A percentile compares a stretch with the other conserved stretches of the same genome.
Conservation (phyloP, 2,797 vertebrate species). For the Choloepus didactylus region DNA sequence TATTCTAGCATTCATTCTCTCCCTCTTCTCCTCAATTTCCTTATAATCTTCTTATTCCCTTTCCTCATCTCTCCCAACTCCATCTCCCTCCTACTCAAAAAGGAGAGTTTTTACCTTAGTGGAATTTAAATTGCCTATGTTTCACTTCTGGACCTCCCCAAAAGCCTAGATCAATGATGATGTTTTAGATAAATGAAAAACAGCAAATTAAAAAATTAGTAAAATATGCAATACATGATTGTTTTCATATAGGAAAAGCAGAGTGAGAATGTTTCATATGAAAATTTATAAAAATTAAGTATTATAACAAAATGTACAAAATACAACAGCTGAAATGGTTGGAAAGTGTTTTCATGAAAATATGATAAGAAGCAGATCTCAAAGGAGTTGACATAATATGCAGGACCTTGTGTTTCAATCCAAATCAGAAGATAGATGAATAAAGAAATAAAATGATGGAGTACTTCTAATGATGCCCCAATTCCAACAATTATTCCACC, state of each 20-base stretch:
- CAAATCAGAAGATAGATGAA: not conserved
- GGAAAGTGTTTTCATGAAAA: accelerated
- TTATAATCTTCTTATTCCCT: not conserved
- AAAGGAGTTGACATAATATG: not conserved
- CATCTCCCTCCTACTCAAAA: not conserved
- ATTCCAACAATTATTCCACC: too few relatives aligned
- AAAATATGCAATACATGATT: not conserved
- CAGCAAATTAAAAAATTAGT: not conserved
- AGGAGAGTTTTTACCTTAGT: not conserved
- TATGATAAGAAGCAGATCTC: not conserved
- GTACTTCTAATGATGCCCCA: not conserved
- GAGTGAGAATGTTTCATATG: not conserved
- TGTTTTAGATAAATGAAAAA: not conserved
- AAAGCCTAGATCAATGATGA: not conserved
- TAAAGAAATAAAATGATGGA: accelerated
- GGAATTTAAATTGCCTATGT: conserved; percentile 37
- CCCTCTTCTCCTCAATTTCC: too few relatives aligned
- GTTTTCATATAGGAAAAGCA: not conserved
- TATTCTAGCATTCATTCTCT: not conserved
- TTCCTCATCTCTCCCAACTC: not conserved
- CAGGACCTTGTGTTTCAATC: accelerated
- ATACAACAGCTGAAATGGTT: accelerated
- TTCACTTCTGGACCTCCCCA: not conserved
- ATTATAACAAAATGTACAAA: not conserved
- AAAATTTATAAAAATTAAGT: not conserved